A percentile compares a stretch with the other conserved stretches of the same genome.
phyloP scores from a whole-genome alignment of 2,113 vertebrate genomes.

The Gymnogyps californianus region DNA sequence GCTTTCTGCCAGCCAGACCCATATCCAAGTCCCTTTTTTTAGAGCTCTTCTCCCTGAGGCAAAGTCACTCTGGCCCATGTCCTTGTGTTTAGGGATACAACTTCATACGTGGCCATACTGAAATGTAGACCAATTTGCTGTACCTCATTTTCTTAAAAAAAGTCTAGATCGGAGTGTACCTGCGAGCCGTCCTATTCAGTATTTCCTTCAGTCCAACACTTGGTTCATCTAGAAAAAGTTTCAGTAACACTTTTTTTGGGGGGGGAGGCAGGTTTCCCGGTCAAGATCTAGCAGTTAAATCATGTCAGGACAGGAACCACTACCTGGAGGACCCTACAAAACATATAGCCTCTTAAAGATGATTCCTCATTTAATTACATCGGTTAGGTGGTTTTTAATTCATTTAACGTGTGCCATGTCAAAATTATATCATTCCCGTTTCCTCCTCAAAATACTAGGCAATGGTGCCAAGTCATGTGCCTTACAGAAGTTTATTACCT shows the following conservation, averaged over 20 bases:
- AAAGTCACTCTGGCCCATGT: not conserved
- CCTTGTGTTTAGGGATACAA: not conserved
- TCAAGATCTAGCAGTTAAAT: not conserved
- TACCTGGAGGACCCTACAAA: not conserved
- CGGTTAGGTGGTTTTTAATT: not conserved
- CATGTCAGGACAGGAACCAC: not conserved
- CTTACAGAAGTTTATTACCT: constrained; percentile 44
- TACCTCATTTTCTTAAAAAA: not conserved
- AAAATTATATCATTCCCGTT: not conserved
- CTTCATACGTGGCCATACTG: not conserved
- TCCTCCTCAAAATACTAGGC: not conserved
- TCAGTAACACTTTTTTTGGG: not conserved
- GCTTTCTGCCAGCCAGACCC: not conserved
- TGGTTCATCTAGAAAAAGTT: not conserved
- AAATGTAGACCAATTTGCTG: not conserved
- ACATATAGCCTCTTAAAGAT: not conserved
- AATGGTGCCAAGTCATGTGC: constrained; percentile 24
- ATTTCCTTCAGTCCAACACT: not conserved
- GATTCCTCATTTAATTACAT: not conserved
- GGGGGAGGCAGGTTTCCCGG: not conserved
- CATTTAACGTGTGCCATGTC: not conserved
- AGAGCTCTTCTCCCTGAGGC: not conserved
- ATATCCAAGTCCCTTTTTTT: not conserved
- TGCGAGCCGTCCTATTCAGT: not conserved
- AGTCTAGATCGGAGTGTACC: not conserved